phyloP scores from a whole-genome alignment of 2,113 vertebrate genomes.

The Burhinus oedicnemus region DNA sequence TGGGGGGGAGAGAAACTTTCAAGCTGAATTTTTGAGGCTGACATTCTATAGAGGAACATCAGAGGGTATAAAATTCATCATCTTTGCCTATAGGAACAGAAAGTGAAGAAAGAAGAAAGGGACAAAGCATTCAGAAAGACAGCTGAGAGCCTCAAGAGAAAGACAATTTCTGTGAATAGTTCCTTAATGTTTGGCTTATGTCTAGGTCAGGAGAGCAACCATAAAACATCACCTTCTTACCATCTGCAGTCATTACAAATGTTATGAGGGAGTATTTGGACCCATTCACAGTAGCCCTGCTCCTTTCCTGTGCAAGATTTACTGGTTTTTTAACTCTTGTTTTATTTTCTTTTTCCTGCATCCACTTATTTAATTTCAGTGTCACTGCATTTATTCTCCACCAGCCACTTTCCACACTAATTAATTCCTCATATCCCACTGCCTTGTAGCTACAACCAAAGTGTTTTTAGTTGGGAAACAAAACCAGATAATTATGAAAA shows the following conservation, averaged over 20 bases:
- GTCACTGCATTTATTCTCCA: neutral
- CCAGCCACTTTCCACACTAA: neutral
- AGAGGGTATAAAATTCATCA: neutral
- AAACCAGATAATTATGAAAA: neutral
- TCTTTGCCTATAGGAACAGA: slow-evolving; percentile 27
- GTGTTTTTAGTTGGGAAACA: neutral
- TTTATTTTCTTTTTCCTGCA: neutral
- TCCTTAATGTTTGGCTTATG: slow-evolving; percentile 33
- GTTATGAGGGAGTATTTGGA: neutral
- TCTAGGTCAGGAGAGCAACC: slow-evolving; percentile 37
- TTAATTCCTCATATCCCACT: neutral
- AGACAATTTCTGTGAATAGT: neutral
- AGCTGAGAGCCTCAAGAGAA: slow-evolving; percentile 20
- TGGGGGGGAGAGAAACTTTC: neutral
- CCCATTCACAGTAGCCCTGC: neutral
- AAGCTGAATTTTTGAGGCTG: slow-evolving; percentile 1
- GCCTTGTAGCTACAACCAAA: neutral
- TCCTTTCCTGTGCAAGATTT: neutral
- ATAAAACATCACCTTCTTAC: slow-evolving; percentile 37
- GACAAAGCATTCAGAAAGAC: neutral
- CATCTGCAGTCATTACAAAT: neutral
- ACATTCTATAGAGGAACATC: neutral
- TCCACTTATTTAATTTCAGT: neutral
- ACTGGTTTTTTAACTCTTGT: neutral
- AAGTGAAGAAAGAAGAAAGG: slow-evolving; percentile 23